A percentile compares a stretch with the other conserved stretches of the same genome.
Conservation (phyloP, 2,888 invertebrate species). For the Sepiola atlantica region DNA sequence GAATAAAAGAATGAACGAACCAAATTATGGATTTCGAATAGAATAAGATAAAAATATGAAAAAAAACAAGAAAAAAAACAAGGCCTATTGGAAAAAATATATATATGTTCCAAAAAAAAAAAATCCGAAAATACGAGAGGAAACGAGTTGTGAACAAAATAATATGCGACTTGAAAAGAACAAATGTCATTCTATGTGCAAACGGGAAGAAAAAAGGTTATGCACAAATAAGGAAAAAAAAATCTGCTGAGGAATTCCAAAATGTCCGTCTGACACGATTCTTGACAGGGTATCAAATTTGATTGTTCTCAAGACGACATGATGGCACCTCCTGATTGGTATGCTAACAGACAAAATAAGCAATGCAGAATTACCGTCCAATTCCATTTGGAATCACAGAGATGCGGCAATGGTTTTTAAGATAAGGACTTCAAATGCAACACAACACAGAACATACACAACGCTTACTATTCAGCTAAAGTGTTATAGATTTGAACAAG, state of each 20-base stretch:
- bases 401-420: background rate
- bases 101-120: no score
- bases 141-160: conserved; percentile 4
- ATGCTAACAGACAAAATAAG: conserved; percentile 32
- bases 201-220: background rate
- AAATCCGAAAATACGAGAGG: background rate
- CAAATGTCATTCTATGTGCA: background rate
- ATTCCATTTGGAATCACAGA: background rate
- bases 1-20: background rate
- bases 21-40: background rate
- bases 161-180: conserved; percentile 1
- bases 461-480: background rate
- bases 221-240: background rate
- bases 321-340: conserved; percentile 20
- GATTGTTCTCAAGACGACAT: conserved; percentile 32
- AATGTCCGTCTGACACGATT: background rate
- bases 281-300: conserved; percentile 9
- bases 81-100: background rate
- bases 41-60: background rate
- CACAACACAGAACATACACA: background rate
- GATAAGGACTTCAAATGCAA: background rate
- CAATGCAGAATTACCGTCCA: background rate
- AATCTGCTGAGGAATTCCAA: background rate
- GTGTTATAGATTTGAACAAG: no score
- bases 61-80: background rate